Evolutionary conservation across 64 coral and sea anemone genomes (phyloP).

Genomic region (Pocillopora damicornis): DNA sequence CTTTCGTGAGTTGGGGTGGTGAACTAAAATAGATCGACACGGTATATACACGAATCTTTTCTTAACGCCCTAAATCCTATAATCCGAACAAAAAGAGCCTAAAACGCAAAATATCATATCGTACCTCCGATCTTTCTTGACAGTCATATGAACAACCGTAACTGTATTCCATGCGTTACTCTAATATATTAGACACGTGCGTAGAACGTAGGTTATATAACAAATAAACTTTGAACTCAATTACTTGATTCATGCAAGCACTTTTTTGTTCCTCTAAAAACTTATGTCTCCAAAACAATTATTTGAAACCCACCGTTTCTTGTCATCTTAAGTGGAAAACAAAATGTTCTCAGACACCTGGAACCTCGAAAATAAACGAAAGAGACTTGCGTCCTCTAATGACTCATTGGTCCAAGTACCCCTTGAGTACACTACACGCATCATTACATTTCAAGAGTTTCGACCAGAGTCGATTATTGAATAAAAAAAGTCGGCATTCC

Average conservation of each 20-base stretch:
- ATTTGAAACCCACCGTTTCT: not conserved
- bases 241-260: conserved; percentile 7
- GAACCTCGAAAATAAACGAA: not conserved
- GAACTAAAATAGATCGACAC: not conserved
- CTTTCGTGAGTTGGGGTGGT: conserved; percentile 9
- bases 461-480: not conserved
- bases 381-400: not conserved
- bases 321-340: conserved; percentile 28
- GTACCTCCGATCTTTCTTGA: not conserved
- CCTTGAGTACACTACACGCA: conserved; percentile 19
- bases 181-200: not conserved
- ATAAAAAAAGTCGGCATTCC: not conserved
- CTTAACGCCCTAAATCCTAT: not conserved
- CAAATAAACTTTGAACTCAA: conserved; percentile 9
- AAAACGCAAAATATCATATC: conserved; percentile 23
- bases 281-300: not conserved
- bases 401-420: not conserved
- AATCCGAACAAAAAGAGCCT: not conserved
- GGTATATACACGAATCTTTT: not conserved
- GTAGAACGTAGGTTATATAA: not conserved
- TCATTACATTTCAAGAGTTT: conserved; percentile 25
- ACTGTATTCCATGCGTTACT: conserved; percentile 19
- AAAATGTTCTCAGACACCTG: not conserved
- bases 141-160: not conserved
- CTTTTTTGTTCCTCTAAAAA: not conserved